Conservation (phyloP, 2,113 vertebrate genomes). For the Oxyruncus cristatus region DNA sequence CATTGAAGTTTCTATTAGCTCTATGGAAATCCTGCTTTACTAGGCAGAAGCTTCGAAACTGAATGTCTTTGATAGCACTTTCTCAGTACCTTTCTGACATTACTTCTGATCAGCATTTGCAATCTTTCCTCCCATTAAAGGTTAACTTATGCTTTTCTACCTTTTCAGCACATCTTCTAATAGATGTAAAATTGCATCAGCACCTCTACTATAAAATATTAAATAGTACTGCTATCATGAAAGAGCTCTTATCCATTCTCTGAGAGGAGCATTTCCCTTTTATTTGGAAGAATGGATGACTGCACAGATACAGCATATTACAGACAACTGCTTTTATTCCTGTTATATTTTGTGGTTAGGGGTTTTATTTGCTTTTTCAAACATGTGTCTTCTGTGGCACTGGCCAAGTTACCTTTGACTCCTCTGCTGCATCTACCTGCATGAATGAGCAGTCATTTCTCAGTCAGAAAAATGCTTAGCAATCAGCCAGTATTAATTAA, state of each 20-base stretch:
- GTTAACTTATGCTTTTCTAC: background rate
- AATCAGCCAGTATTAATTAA: background rate
- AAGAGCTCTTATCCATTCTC: background rate
- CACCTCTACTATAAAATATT: background rate
- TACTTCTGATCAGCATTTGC: background rate
- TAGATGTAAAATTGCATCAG: background rate
- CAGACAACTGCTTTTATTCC: background rate
- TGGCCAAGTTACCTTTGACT: background rate
- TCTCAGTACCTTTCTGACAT: background rate
- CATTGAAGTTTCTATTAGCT: background rate
- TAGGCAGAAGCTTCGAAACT: background rate
- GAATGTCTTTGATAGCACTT: background rate
- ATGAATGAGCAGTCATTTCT: background rate
- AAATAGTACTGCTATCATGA: background rate
- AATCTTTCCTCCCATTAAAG: conserved; percentile 2
- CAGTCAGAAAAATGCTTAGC: background rate
- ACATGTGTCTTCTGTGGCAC: background rate
- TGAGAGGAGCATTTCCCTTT: background rate
- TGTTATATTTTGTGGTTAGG: background rate
- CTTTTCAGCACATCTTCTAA: background rate
- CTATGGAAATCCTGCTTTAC: background rate
- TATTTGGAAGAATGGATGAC: background rate
- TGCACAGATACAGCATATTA: background rate
- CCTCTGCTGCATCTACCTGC: background rate
- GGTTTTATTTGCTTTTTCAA: background rate